These are phyloP conservation scores for Vicugna pacos DNA, from an alignment of 2,113 vertebrate genomes.

Conservation along the genomic window DNA sequence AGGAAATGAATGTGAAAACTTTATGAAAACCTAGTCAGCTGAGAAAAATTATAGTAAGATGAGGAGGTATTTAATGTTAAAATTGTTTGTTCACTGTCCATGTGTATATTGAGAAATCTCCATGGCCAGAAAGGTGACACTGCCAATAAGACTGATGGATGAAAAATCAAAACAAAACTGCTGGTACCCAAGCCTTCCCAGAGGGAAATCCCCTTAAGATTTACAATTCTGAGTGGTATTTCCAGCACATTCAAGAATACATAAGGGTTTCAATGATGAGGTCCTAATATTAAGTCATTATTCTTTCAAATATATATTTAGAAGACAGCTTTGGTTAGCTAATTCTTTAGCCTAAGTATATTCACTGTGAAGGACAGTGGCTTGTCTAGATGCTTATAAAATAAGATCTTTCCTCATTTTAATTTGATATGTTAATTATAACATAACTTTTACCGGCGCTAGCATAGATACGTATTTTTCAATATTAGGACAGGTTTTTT, in stretches of 20 bases:
- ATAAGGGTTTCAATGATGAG: slow-evolving; percentile 21
- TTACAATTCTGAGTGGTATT: neutral
- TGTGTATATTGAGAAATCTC: neutral
- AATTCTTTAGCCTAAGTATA: neutral
- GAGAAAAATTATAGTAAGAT: neutral
- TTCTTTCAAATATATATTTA: slow-evolving; percentile 41
- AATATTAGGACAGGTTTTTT: neutral
- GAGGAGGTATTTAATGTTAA: neutral
- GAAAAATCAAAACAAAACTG: slow-evolving; percentile 6
- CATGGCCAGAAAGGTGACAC: neutral
- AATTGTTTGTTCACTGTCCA: neutral
- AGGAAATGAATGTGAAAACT: neutral
- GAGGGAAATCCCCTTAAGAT: neutral
- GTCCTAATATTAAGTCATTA: slow-evolving; percentile 12
- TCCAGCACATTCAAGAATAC: neutral
- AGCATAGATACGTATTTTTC: neutral
- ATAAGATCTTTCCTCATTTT: neutral
- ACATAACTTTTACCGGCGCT: neutral
- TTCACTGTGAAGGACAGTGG: neutral
- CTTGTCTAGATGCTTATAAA: neutral
- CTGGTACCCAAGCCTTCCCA: neutral
- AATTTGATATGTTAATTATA: slow-evolving; percentile 20
- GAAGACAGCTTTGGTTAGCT: neutral
- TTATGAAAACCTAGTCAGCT: slow-evolving; percentile 6
- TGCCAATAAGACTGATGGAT: neutral